Evolutionary conservation across 2,888 invertebrate species (phyloP), one percentile per base, ranked within the genome.

Genomic region (Aelia acuminata): DNA sequence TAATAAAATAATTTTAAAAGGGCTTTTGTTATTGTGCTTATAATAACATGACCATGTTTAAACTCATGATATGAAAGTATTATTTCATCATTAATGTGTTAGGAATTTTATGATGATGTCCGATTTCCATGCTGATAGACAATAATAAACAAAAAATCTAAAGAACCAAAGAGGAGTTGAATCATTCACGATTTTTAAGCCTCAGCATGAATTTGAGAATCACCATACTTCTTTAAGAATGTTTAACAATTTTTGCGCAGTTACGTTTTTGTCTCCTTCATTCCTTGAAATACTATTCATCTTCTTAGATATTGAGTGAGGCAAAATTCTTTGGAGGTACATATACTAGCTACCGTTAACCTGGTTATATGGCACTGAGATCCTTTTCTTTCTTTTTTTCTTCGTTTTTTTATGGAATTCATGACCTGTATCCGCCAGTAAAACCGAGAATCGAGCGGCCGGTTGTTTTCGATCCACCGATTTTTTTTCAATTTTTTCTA

Each of bases 381-480:
- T 70, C 63, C 35, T n/a, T 70, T 70, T 70, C 35, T 35, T 70
- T 70, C 35, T 70, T 20, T 35, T 70, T 18, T 70, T 70, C 63
- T 18, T 0, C 63, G 31, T 31, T 70, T 26, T 26, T 1, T 31
- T 18, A 18, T 70, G 31, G 63, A 70, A 70, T 35, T 35, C 63
- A 70, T 35, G 63, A 35, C 18, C 63, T 2, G 20, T 31, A 70
- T 70, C 26, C 63, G 18, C 63, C 35, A 35, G 31, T 22, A 26
- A n/a, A n/a, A 20, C 35, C 18, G 31, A 35, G 35, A 70, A 22
- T 35, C 20, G 31, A 18, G 35, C 2, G 63, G 63, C n/a, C 18
- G 31, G 63, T 35, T 20, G 18, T 35, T 35, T 35, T 70, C 63
- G 20, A 70, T 35, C 31, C 35, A 13, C 31, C 26, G 31, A 3